Conservation (phyloP, 2,797 vertebrate species). For the Eulemur coronatus region DNA sequence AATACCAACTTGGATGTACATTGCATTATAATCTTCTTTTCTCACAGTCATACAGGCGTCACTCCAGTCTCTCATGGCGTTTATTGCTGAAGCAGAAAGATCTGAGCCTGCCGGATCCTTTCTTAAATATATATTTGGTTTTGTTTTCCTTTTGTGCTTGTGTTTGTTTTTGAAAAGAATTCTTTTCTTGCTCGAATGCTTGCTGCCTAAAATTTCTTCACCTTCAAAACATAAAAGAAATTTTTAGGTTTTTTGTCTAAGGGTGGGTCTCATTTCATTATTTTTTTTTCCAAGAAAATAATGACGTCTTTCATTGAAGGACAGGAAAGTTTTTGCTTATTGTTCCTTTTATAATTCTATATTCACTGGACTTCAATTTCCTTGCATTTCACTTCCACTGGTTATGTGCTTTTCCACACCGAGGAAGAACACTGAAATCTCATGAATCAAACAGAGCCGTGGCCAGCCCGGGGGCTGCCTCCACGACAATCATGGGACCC, state of each 20-base stretch:
- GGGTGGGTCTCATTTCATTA: not conserved
- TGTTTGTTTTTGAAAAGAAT: slow-evolving; percentile 1
- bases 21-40: not conserved
- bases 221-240: not conserved
- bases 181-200: slow-evolving; percentile 2
- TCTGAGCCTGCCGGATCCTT: not conserved
- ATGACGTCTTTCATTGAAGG: not conserved
- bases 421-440: not conserved
- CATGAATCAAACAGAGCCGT: not conserved
- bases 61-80: not conserved
- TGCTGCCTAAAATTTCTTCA: not conserved
- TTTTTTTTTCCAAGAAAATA: not conserved
- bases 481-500: fast-evolving
- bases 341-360: not conserved
- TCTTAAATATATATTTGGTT: not conserved
- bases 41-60: not conserved
- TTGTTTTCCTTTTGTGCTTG: not conserved
- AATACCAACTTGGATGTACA: not conserved
- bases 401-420: not conserved
- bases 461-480: not conserved
- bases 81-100: not conserved
- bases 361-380: not conserved
- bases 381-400: not conserved
- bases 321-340: not conserved
- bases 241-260: not conserved